Evolutionary conservation across 2,797 vertebrate genomes (phyloP), one percentile per base, ranked within the genome.

Genomic region (Sebastes hubbsi): DNA sequence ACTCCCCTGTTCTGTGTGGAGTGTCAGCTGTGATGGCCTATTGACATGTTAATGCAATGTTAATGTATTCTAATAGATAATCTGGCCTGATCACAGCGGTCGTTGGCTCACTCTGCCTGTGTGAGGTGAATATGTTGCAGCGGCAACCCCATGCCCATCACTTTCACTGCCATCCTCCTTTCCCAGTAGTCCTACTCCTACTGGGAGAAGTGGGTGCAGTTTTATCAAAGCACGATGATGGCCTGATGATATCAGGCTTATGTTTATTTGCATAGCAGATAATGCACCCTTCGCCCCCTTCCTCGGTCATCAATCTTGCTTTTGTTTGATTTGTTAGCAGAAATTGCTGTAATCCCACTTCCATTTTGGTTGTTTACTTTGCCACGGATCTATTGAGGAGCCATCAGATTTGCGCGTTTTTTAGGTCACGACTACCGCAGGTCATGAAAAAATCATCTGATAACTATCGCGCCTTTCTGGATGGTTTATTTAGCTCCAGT

Each of bases 31-130:
- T 91, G 93, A 93, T 92, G 81, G 79, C 87, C 92, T 86, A 95
- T 95, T 94, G 93, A 94, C 93, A 94, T 94, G 93, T 90, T 94
- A 95, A 94, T 95, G 88, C 75, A 16, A 93, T 93, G 92, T 89
- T 92, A 95, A 95, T 95, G 78, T 92, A 92, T 94, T 94, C 94
- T 84, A 84, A 91, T 91, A 88, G 93, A 93, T 94, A 89, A 95
- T 92, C 92, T 78, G 63, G 86, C 69, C 75, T 89, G 89, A 93
- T 94, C 92, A 90, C 91, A 84, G 87, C 59, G 8, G 78, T 81
- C 66, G 89, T 83, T 83, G 68, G 75, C 84, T 90, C 64, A 58
- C 67, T 29, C 70, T 16, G 77, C 10, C 78, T 73, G 27, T 85
- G 78, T 66, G 86, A 88, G 83, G 79, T 86, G 87, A 91, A 89